Base-by-base conservation (phyloP, 64 coral and sea anemone species). In the Stichodactyla mertensii region DNA sequence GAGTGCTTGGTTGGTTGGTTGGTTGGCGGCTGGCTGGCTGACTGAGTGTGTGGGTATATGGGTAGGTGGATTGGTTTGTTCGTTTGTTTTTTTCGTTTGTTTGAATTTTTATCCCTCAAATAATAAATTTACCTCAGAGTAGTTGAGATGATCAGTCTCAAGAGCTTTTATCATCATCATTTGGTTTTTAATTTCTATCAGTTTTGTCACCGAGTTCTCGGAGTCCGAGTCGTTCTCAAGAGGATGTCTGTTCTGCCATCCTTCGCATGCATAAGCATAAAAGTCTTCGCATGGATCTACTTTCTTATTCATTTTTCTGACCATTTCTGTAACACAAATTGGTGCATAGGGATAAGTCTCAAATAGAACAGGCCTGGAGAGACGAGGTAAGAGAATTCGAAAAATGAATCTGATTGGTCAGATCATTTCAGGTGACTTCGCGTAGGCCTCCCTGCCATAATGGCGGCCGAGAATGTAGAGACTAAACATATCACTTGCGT, bases 261-360 rank as follows among this genome's bases (percentile, higher is more conserved):
- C 92, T 10, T 89, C 92, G 71, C 95, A 97, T 16, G 95, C 81
- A 80, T 91, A 97, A 28, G 74, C 70, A 62, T 93, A 97, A 61
- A 97, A 93, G 61, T 97, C 95, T 14, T 93, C 86, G 77, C 95
- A 97, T 2, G 95, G 95, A 60, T 93, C 71, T 2, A 93, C 71
- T 4, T 78, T 89, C 55, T 89, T 62, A 83, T 97, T 87, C 69
- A 97, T 61, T 4, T 27, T 85, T 2, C 61, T 55, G 16, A 85
- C 83, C 22, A 85, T 6, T 28, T 85, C 83, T 85, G 16, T 74
- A 11, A 74, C 16, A 52, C 4, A 9, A 11, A 53, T 7, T n/a
- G 52, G 6, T 53, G 52, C 11, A 8, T n/a, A n/a, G 19, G 15
- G 54, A 31, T 10, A 10, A n/a, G 16, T 64, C 14, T 62, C 19